Conservation (phyloP, 2,888 invertebrate genomes). For the Thumatha senex region DNA sequence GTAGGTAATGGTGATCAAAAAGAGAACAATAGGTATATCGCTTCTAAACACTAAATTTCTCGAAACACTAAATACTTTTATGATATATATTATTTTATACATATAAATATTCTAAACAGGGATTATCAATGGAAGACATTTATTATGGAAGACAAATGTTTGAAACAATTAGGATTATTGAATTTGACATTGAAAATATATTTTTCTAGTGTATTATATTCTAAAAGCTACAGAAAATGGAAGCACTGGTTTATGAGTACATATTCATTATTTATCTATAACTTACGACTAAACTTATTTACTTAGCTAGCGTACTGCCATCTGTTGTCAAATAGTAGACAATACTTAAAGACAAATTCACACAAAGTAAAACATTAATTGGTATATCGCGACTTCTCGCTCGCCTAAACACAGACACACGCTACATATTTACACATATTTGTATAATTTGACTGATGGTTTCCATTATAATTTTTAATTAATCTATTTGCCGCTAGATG, state of each 20-base stretch:
- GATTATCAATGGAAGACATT: slow-evolving; percentile 48
- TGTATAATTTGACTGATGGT: slow-evolving; percentile 72
- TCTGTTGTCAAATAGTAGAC: slow-evolving; percentile 30
- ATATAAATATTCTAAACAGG: slow-evolving; percentile 13
- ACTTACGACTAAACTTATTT: slow-evolving; percentile 15
- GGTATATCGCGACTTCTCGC: background rate
- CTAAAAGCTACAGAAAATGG: slow-evolving; percentile 31
- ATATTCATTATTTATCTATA: slow-evolving; percentile 1
- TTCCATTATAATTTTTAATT: slow-evolving; percentile 30
- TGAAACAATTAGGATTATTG: slow-evolving; percentile 10
- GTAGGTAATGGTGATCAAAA: slow-evolving; percentile 56
- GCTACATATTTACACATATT: slow-evolving; percentile 68
- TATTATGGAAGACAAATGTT: slow-evolving; percentile 50
- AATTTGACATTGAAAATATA: slow-evolving; percentile 76
- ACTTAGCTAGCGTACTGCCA: slow-evolving; percentile 31
- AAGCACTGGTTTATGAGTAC: slow-evolving; percentile 44
- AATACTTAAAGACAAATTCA: background rate
- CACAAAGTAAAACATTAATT: background rate
- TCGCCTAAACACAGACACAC: slow-evolving; percentile 11
- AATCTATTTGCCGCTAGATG: slow-evolving; percentile 44
- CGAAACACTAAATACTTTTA: slow-evolving; percentile 41
- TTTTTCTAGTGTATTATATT: slow-evolving; percentile 31
- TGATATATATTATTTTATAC: slow-evolving; percentile 34
- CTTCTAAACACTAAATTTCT: slow-evolving; percentile 57
- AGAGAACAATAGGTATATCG: slow-evolving; percentile 52